Evolutionary conservation across 2,113 vertebrate genomes (phyloP), one percentile per base, ranked within the genome.

Genomic region (Caranx melampygus): DNA sequence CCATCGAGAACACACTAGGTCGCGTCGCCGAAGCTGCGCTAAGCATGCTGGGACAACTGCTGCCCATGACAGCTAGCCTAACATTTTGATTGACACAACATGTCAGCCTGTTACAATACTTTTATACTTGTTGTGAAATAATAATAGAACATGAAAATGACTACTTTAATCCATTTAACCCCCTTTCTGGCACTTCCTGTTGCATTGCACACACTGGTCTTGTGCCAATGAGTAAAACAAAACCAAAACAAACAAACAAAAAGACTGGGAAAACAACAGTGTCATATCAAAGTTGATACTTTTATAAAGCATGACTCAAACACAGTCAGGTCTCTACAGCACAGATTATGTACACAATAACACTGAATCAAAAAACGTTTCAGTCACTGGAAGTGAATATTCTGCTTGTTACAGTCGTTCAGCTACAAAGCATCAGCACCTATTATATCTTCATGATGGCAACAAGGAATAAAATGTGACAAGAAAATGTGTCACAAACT

Each of bases 371-470:
- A 34, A 64, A 64, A 52, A 15, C 52, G 7, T 47, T 33, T 65
- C 16, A 37, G 34, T 35, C 4, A 54, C 42, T 58, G 18, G 26
- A 73, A 45, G 20, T 69, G 15, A 55, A 80, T 20, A 62, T 51
- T 66, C 9, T 9, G 6, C n/a, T 54, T 54, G 31, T 75, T 57
- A 45, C 44, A 78, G n/a, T 18, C 16, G 37, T 57, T 69, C 31
- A 71, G 14, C 75, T 82, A 81, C 65, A 44, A 75, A 79, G 83
- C 88, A 67, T 78, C 63, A 65, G 55, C 73, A 66, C 70, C 68
- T 68, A 75, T 21, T 68, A 75, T 21, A 13, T 76, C 14, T 64
- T 83, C 71, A 67, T 18, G 9, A 40, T 81, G 68, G 75, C 66
- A 73, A 40, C 66, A 71, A n/a, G 42, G 57, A 70, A 80, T 7